Evolutionary conservation across 2,888 invertebrate genomes (phyloP).

Genomic region (Odontomyia ornata): DNA sequence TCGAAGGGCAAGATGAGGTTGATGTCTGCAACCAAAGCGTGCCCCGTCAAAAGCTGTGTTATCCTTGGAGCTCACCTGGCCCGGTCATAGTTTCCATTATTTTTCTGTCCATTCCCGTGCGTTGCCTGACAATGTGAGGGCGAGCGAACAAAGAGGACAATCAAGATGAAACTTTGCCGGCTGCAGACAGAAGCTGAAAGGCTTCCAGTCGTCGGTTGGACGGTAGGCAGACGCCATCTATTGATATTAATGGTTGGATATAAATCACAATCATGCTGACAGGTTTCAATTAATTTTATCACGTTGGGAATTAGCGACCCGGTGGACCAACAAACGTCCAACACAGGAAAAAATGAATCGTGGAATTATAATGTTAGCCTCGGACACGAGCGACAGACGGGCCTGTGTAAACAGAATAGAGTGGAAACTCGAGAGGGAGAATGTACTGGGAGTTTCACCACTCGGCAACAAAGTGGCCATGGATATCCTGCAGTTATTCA

Average conservation of each 20-base stretch:
- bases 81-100: background rate
- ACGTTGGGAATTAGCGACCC: conserved; percentile 51
- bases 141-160: conserved; percentile 26
- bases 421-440: no score
- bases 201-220: background rate
- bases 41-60: conserved; percentile 35
- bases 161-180: conserved; percentile 34
- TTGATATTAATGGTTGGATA: conserved; percentile 51
- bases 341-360: conserved; percentile 34
- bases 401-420: background rate
- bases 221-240: conserved; percentile 42
- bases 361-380: conserved; percentile 36
- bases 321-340: conserved; percentile 17
- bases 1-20: background rate
- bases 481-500: conserved; percentile 28
- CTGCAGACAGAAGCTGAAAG: conserved; percentile 28
- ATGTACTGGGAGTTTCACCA: background rate
- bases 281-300: conserved; percentile 52
- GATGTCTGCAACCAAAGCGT: conserved; percentile 31
- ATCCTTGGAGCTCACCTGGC: conserved; percentile 13
- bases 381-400: conserved; percentile 2
- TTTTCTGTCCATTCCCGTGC: background rate
- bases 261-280: conserved; percentile 52
- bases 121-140: background rate
- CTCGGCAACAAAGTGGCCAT: conserved; percentile 1